Base-by-base conservation (phyloP, 1,140 invertebrate genomes). In the Centruroides sculpturatus region DNA sequence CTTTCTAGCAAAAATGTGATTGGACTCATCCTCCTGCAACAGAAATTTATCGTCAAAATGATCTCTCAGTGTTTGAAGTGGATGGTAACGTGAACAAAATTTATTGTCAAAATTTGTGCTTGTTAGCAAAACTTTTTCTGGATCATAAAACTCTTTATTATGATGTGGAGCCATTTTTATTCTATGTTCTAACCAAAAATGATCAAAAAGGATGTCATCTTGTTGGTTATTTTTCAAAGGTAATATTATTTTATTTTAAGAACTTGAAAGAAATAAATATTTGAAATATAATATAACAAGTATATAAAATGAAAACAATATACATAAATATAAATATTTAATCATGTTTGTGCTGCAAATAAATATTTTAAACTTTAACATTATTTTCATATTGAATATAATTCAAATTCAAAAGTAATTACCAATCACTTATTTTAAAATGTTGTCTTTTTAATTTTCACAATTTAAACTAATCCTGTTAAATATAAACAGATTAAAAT, bases 141-240 rank as follows among this genome's bases (percentile, higher is more conserved):
- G 95, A 99, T 75, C 94, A 98, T 71, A 99, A 99, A 74, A 98
- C 95, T 0, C 76, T 99, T 3, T 98, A 98, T 68, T 98, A 98
- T 73, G 95, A 99, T 74, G 95, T 98, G 0, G 95, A 99, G 72
- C 95, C 95, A 3, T 99, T 99, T 74, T 77, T 98, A 0, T 99
- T 98, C 75, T 98, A 99, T 72, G 92, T 98, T 0, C 79, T 98
- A 9, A 98, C 94, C 0, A 85, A 89, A 67, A 92, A 94, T 72
- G 92, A 98, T 73, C 82, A 81, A 54, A 85, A 87, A 64, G 76
- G 77, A 13, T 76, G 71, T 64, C 76, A 79, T 69, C 64, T 79
- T n/a, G 70, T 80, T 50, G 78, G 77, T 34, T 80, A 80, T 67
- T 79, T 79, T 66, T 78, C 76, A 36, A 79, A 79, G 71, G 77